Conservation (phyloP, 2,888 invertebrate genomes). For the Apodemia zela region DNA sequence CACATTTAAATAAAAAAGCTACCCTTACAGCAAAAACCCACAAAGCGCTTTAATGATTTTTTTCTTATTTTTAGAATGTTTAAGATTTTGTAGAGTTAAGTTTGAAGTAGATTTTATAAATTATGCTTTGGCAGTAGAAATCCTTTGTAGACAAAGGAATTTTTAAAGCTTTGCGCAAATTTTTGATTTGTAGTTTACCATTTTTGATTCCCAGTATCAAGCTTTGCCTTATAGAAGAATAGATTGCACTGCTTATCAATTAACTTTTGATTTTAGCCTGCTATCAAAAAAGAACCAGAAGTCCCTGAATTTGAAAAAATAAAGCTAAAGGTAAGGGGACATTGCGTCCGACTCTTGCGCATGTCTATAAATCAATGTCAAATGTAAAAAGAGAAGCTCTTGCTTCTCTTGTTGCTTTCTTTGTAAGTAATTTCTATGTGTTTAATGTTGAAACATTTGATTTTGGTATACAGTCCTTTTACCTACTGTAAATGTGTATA, state of each 20-base stretch:
- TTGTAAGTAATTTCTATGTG: conserved; percentile 21
- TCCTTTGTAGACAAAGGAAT: conserved; percentile 15
- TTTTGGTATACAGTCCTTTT: neutral
- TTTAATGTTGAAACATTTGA: conserved; percentile 13
- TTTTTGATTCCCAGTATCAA: conserved; percentile 2
- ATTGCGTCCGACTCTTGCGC: conserved; percentile 18
- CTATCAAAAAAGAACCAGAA: conserved; percentile 57
- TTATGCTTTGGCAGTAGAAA: conserved; percentile 25
- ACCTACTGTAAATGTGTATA: conserved; percentile 1
- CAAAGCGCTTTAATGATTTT: neutral
- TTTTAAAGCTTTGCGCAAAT: conserved; percentile 21
- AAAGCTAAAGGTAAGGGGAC: conserved; percentile 69
- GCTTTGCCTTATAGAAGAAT: conserved; percentile 25
- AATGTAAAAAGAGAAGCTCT: conserved; percentile 10
- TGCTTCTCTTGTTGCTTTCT: conserved; percentile 11
- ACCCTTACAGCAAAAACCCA: conserved; percentile 17
- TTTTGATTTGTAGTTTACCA: conserved; percentile 17
- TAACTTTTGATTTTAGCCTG: conserved; percentile 67
- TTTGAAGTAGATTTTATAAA: conserved; percentile 21
- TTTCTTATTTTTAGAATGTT: conserved; percentile 12
- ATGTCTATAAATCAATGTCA: conserved; percentile 7
- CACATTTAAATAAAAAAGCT: neutral
- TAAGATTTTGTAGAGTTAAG: conserved; percentile 17
- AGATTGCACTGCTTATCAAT: conserved; percentile 50
- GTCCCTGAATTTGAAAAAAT: conserved; percentile 52